Evolutionary conservation across 2,888 invertebrate genomes (phyloP).

Genomic region (Sylvicola cinctus): DNA sequence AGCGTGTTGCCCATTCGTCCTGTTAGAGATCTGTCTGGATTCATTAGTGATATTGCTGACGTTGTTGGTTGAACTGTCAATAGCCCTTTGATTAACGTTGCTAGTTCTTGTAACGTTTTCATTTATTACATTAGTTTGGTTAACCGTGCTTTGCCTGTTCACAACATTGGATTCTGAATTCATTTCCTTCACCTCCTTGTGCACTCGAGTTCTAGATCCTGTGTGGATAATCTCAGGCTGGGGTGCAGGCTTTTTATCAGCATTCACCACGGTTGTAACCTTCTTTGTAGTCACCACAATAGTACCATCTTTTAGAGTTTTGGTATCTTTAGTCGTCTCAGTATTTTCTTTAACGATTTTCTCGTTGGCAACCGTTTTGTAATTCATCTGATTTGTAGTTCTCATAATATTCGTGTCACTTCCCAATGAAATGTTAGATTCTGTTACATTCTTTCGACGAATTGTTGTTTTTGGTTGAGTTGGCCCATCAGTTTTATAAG

Average conservation of each 20-base stretch:
- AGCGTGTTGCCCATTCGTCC: slow-evolving; percentile 2
- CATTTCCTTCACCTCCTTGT: too few relatives aligned
- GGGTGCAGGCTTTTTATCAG: slow-evolving; percentile 17
- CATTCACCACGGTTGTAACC: slow-evolving; percentile 23
- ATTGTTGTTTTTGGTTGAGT: slow-evolving; percentile 23
- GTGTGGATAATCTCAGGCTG: slow-evolving; percentile 20
- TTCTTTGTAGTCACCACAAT: slow-evolving; percentile 30
- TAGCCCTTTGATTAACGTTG: slow-evolving; percentile 4
- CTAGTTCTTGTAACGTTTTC: slow-evolving; percentile 16
- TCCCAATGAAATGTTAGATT: slow-evolving; percentile 43
- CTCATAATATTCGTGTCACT: slow-evolving; percentile 30
- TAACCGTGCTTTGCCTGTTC: too few relatives aligned
- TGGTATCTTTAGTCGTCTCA: slow-evolving; percentile 27
- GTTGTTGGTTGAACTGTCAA: slow-evolving; percentile 9
- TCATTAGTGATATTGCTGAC: slow-evolving; percentile 5
- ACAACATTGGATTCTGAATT: too few relatives aligned
- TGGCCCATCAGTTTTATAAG: slow-evolving; percentile 26
- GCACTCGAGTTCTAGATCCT: slow-evolving; percentile 10
- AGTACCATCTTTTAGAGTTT: slow-evolving; percentile 29
- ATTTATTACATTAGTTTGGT: slow-evolving; percentile 10
- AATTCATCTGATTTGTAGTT: slow-evolving; percentile 38
- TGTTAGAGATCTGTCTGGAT: not conserved
- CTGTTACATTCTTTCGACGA: slow-evolving; percentile 37
- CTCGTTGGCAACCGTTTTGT: slow-evolving; percentile 27
- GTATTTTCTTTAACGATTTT: slow-evolving; percentile 17